Conservation (phyloP, 2,888 invertebrate species). For the Napeogenes inachia region DNA sequence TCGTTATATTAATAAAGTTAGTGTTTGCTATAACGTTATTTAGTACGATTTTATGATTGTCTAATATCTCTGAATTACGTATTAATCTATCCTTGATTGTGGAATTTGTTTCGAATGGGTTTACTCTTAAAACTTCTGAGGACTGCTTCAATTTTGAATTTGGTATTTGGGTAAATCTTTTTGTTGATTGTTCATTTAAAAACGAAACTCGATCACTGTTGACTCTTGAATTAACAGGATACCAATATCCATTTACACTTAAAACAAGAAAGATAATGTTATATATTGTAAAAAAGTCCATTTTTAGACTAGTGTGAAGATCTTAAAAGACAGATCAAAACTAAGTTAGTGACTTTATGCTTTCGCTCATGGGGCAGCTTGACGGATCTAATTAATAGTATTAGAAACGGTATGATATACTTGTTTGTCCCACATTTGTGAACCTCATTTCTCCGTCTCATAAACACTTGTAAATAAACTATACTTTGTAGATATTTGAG, state of each 20-base stretch:
- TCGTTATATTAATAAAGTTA: conserved; percentile 12
- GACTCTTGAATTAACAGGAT: conserved; percentile 39
- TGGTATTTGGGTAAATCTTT: neutral
- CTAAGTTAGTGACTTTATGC: conserved; percentile 17
- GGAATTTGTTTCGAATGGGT: neutral
- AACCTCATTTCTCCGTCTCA: neutral
- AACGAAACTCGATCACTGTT: conserved; percentile 19
- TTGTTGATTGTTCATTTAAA: neutral
- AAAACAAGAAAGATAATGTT: conserved; percentile 8
- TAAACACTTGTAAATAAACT: neutral
- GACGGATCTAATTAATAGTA: conserved; percentile 57
- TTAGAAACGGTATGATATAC: conserved; percentile 61
- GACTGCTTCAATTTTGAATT: neutral
- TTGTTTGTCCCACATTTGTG: conserved; percentile 44
- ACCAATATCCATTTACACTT: conserved; percentile 43
- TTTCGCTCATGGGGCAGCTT: conserved; percentile 42
- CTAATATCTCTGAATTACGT: neutral
- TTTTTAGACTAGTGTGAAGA: conserved; percentile 12
- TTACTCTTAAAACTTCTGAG: neutral
- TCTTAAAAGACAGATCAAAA: conserved; percentile 15
- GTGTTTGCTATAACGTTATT: conserved; percentile 8
- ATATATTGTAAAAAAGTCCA: conserved; percentile 13
- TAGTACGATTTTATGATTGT: conserved; percentile 1
- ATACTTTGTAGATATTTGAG: neutral
- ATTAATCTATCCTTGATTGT: neutral